A percentile compares a stretch with the other conserved stretches of the same genome.
Evolutionary conservation across 64 coral and sea anemone genomes (phyloP).

Genomic region (Montipora capricornis): DNA sequence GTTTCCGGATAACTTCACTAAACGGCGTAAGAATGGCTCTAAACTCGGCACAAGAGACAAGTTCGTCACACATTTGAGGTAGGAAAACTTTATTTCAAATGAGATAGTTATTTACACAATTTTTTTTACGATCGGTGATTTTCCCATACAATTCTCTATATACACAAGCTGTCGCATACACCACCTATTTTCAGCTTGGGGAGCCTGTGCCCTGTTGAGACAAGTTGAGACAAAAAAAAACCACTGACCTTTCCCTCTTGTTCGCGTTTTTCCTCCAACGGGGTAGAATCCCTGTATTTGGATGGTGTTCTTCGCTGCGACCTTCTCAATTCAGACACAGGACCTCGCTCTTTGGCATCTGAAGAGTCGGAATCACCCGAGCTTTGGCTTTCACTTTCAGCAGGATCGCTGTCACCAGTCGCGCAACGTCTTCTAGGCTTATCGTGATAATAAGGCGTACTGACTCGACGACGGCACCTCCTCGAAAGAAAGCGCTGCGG

Average conservation of each 20-base stretch:
- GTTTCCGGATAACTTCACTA: no score
- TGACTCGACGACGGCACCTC: conserved; percentile 22
- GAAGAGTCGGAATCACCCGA: conserved; percentile 1
- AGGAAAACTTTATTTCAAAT: no score
- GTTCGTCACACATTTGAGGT: no score
- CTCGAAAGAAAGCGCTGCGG: conserved; percentile 1
- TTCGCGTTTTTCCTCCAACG: neutral
- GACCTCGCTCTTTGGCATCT: neutral
- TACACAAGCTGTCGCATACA: no score
- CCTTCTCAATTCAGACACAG: conserved; percentile 30
- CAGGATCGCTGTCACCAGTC: neutral
- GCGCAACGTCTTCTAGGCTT: neutral
- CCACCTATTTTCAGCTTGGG: no score
- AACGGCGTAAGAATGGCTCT: no score
- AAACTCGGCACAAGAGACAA: no score
- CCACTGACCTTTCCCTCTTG: neutral
- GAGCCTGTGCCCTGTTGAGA: no score
- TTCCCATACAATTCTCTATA: no score
- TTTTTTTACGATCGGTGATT: no score
- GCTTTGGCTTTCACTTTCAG: conserved; percentile 3
- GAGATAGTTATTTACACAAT: no score
- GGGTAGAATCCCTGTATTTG: conserved; percentile 24
- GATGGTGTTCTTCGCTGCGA: conserved; percentile 20
- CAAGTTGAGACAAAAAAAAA: no score
- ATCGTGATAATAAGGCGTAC: conserved; percentile 25